Conservation (phyloP, 1,140 invertebrate species). For the Cyclargus thomasi region DNA sequence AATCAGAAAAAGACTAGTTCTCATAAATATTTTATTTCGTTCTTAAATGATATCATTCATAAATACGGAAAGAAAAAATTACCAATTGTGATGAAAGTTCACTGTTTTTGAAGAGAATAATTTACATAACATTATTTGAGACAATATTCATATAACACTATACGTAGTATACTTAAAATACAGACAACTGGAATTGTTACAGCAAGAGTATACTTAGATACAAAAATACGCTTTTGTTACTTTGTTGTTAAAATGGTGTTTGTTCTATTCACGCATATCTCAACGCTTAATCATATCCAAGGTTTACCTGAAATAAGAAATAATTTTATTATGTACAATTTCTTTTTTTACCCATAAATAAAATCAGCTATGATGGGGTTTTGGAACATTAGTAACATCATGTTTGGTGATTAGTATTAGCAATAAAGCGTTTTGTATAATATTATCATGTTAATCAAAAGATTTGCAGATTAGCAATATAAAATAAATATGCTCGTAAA, state of each 20-base stretch:
- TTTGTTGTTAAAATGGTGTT: not conserved
- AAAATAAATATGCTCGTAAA: not conserved
- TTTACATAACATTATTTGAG: not conserved
- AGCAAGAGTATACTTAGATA: not conserved
- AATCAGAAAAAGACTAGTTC: not conserved
- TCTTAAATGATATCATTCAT: not conserved
- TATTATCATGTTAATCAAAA: not conserved
- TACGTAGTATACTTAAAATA: not conserved
- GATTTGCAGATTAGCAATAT: not conserved
- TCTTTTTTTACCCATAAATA: not conserved
- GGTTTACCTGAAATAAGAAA: slow-evolving; percentile 5
- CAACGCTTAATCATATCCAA: not conserved
- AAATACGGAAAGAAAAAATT: not conserved
- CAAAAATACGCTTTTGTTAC: not conserved
- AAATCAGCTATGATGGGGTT: not conserved
- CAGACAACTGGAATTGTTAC: not conserved
- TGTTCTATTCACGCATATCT: slow-evolving; percentile 1
- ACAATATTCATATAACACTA: not conserved
- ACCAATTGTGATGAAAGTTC: not conserved
- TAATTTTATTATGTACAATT: slow-evolving; percentile 6
- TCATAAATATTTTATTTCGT: not conserved
- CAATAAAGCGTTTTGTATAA: not conserved
- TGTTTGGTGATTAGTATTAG: not conserved
- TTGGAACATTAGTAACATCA: not conserved
- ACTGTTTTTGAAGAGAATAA: not conserved